Evolutionary conservation across 2,113 vertebrate species (phyloP).

Genomic region (Brienomyrus longianalis): DNA sequence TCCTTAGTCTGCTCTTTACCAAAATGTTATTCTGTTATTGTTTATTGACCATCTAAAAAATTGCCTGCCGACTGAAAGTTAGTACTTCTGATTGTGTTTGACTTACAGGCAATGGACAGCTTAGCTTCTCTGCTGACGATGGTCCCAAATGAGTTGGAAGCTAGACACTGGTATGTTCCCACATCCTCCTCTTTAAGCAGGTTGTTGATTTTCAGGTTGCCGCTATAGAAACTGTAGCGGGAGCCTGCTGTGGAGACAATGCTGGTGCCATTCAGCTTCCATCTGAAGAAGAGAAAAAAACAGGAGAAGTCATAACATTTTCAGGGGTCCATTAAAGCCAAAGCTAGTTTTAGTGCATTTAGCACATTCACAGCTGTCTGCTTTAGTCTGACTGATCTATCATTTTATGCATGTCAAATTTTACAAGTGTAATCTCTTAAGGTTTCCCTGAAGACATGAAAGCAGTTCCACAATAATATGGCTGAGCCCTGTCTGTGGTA

Average conservation of each 20-base stretch:
- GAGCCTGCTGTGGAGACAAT: constrained; percentile 71
- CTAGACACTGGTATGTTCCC: constrained; percentile 86
- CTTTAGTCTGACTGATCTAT: neutral
- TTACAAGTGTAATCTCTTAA: neutral
- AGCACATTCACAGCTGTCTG: neutral
- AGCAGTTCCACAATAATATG: neutral
- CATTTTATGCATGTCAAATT: neutral
- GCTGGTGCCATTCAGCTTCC: constrained; percentile 83
- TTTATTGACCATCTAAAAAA: neutral
- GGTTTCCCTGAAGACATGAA: neutral
- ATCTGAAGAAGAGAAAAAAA: constrained; percentile 63
- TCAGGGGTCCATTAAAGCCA: neutral
- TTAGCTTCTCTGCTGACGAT: constrained; percentile 82
- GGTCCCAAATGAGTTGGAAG: constrained; percentile 84
- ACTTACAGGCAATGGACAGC: constrained; percentile 92
- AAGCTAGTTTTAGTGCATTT: neutral
- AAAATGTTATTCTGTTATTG: neutral
- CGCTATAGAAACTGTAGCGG: constrained; percentile 74
- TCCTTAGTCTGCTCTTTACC: neutral
- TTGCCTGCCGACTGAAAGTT: neutral
- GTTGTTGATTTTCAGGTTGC: constrained; percentile 80
- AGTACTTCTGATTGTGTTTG: neutral
- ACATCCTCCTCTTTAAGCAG: constrained; percentile 79
- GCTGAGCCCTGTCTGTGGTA: neutral
- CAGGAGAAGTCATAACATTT: neutral